A percentile compares a stretch with the other conserved stretches of the same genome.
phyloP scores from a whole-genome alignment of 2,797 vertebrate species.

The Prionace glauca region DNA sequence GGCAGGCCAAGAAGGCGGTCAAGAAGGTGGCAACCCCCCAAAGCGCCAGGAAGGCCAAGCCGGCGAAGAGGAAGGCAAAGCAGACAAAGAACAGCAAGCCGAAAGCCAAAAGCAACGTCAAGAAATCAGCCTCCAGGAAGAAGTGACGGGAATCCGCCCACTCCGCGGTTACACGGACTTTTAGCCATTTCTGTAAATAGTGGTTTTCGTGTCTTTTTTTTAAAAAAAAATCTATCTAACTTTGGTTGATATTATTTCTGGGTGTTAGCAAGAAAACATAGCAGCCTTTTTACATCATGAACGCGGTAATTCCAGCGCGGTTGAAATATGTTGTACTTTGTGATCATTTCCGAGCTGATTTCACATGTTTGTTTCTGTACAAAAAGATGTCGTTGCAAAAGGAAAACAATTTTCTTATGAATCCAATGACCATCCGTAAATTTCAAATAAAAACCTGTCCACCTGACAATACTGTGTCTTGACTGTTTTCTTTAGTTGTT shows the following conservation, averaged over 20 bases:
- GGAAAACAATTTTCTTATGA: slow-evolving; percentile 11
- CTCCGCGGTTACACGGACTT: neutral
- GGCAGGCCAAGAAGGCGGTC: neutral
- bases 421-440: neutral
- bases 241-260: slow-evolving; percentile 22
- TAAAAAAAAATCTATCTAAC: slow-evolving; percentile 1
- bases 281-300: neutral
- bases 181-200: slow-evolving; percentile 34
- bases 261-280: neutral
- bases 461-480: neutral
- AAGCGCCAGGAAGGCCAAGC: neutral
- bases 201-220: slow-evolving; percentile 11
- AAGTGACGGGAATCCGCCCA: neutral
- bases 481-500: neutral
- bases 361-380: neutral
- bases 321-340: slow-evolving; percentile 16
- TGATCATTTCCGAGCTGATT: neutral
- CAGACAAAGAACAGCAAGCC: neutral
- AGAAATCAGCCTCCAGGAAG: slow-evolving; percentile 9
- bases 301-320: neutral
- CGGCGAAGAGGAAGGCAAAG: neutral
- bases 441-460: slow-evolving; percentile 24
- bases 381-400: neutral
- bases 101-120: neutral
- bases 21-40: neutral